These are phyloP conservation scores for Brevimyrus niger DNA, from an alignment of 2,113 vertebrate genomes.

Conservation along the genomic window DNA sequence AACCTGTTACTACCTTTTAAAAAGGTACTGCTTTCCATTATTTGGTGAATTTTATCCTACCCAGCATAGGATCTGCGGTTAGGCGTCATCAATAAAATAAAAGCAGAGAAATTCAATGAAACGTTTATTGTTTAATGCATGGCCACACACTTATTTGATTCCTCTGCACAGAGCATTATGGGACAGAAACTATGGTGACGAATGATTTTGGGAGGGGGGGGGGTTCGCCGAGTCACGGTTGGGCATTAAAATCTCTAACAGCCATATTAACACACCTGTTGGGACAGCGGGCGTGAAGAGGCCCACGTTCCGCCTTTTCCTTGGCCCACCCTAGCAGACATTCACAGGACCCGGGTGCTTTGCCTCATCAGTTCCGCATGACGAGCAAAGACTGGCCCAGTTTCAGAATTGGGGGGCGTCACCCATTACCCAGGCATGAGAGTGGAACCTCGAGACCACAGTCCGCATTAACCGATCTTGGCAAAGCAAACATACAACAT, in stretches of 20 bases:
- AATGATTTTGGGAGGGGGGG: conserved; percentile 24
- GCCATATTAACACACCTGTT: not conserved
- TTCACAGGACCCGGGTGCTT: not conserved
- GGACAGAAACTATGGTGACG: conserved; percentile 54
- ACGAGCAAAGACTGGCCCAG: not conserved
- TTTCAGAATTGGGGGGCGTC: not conserved
- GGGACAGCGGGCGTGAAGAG: not conserved
- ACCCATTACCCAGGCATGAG: conserved; percentile 21
- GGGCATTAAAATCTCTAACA: not conserved
- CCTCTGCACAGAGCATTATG: conserved; percentile 53
- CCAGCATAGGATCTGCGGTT: not conserved
- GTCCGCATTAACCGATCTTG: conserved; percentile 46
- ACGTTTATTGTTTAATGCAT: conserved; percentile 59
- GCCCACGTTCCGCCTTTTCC: not conserved
- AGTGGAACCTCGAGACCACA: conserved; percentile 34
- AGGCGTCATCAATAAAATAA: not conserved
- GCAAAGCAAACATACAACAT: conserved; percentile 49
- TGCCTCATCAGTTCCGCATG: not conserved
- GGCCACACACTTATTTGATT: conserved; percentile 55
- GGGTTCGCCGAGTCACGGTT: not conserved
- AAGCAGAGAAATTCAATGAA: not conserved
- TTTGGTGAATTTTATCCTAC: not conserved
- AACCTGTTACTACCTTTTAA: not conserved
- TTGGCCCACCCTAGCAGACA: not conserved
- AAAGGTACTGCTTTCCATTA: not conserved